These are phyloP conservation scores for Labia minor DNA, from an alignment of 2,888 invertebrate genomes.

Conservation along the genomic window DNA sequence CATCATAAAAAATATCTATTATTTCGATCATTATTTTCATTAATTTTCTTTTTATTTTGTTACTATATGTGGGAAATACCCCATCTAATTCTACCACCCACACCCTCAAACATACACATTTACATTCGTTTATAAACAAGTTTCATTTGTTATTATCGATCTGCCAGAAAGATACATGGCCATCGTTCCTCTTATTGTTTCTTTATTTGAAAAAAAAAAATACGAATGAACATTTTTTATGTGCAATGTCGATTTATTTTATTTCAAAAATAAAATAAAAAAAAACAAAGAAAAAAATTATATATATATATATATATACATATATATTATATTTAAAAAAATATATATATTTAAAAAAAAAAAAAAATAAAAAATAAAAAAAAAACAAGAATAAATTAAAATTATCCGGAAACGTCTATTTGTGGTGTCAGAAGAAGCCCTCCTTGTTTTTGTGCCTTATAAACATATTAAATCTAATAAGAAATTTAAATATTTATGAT, in stretches of 20 bases:
- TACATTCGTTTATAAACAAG: background rate
- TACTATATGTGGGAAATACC: constrained; percentile 20
- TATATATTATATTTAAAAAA: no score
- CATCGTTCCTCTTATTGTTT: background rate
- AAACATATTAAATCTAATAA: background rate
- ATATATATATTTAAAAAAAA: no score
- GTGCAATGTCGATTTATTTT: background rate
- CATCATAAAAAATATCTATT: constrained; percentile 18
- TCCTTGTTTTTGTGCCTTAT: constrained; percentile 5
- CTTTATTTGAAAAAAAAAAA: background rate
- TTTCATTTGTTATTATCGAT: background rate
- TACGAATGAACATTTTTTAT: background rate
- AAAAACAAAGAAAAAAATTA: no score
- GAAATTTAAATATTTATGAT: background rate
- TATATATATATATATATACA: no score
- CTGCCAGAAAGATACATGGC: background rate
- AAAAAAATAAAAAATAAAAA: background rate
- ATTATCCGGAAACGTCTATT: background rate
- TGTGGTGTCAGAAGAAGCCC: constrained; percentile 3
- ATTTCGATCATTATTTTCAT: constrained; percentile 16
- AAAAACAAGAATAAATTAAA: background rate
- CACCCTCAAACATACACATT: background rate
- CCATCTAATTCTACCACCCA: background rate
- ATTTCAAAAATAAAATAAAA: no score
- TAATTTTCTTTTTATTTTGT: constrained; percentile 17